Base-by-base conservation (phyloP, 2,113 vertebrate genomes). In the Tiliqua scincoides region DNA sequence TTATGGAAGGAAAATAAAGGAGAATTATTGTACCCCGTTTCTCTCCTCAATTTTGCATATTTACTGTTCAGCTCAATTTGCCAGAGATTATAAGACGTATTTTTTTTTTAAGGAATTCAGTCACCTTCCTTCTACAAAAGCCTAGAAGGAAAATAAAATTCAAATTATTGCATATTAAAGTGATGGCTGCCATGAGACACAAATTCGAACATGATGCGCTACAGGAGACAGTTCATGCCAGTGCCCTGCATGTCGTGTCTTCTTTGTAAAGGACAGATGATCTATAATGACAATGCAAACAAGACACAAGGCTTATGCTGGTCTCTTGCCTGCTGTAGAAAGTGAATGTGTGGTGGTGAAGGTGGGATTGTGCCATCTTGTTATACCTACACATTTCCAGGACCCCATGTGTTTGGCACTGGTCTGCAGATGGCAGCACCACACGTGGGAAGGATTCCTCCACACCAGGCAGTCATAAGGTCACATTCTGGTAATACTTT, bases 131-230 rank as follows among this genome's bases (percentile, higher is more conserved):
- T 48, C 11, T 61, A 74, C n/a, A 86, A 74, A 86, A 74, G 25
- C 68, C 70, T 54, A 52, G 59, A 67, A 87, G 72, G 35, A 87
- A 82, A 82, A 40, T 81, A 65, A 65, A 74, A 81, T 40, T 65
- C 78, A 59, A 32, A 84, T 52, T 74, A 87, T n/a, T 67, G 61
- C 48, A 87, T 74, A 65, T 63, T 75, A 82, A 87, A 73, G 61
- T 81, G 59, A 80, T 81, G 79, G 23, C 61, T 57, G 59, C 32
- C 65, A 27, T 65, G 81, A 73, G 54, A 25, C 18, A 61, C 54
- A 74, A 40, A 65, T 73, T 73, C 40, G 70, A 37, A 74, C 61
- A 57, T 74, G 72, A 74, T 80, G 85, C 73, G 70, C 57, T 63
- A 14, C 48, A 14, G 40, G 52, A 62, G 27, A 80, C 17, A 73